Percentiles rank a stretch among this genome's conserved stretches.
Conservation (phyloP, 2,888 invertebrate genomes). For the Harmothoe impar region DNA sequence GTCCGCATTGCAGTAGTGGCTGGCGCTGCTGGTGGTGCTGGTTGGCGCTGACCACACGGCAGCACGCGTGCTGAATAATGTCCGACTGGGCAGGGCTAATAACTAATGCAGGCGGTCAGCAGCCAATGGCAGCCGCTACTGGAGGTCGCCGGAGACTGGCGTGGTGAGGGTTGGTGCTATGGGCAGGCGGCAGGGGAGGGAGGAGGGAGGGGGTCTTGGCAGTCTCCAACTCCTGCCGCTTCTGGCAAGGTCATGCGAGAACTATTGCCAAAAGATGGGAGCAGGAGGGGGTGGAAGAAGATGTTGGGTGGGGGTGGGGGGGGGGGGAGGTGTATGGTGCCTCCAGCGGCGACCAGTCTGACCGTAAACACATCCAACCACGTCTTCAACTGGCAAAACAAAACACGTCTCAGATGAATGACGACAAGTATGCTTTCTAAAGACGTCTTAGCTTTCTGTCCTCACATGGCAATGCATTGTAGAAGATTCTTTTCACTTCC, state of each 20-base stretch:
- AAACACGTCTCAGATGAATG: neutral
- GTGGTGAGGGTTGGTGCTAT: neutral
- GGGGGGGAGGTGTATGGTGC: neutral
- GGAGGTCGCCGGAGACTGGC: constrained; percentile 22
- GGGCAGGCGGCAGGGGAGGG: neutral
- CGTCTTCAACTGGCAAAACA: neutral
- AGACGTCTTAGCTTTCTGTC: neutral
- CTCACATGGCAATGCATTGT: neutral
- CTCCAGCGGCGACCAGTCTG: neutral
- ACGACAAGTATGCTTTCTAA: neutral
- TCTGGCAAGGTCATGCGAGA: constrained; percentile 55
- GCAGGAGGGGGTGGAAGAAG: neutral
- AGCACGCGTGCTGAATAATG: constrained; percentile 36
- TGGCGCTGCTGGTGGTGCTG: neutral
- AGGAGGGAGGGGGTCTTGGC: neutral
- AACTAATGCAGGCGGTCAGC: constrained; percentile 61
- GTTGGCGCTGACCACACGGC: constrained; percentile 49
- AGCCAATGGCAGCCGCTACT: constrained; percentile 52
- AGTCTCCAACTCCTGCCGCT: constrained; percentile 25
- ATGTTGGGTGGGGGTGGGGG: neutral
- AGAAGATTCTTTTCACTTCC: neutral
- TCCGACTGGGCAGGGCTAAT: constrained; percentile 55
- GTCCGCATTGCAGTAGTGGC: constrained; percentile 1
- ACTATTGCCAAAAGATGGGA: constrained; percentile 30
- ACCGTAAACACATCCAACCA: constrained; percentile 39